These are phyloP conservation scores for Mechanitis mazaeus DNA, from an alignment of 2,888 invertebrate genomes.

Conservation along the genomic window DNA sequence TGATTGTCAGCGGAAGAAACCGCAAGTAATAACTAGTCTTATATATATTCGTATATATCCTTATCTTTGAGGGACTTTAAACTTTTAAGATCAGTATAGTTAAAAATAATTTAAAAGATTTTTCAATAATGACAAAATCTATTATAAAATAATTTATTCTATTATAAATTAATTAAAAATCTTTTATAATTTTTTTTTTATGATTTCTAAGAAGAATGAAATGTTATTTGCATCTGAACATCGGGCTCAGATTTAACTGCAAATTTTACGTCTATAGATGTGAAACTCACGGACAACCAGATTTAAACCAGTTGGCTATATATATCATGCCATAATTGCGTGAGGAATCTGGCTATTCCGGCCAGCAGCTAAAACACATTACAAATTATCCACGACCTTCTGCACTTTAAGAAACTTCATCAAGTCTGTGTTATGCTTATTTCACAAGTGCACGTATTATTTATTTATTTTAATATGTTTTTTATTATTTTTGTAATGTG, in stretches of 20 bases:
- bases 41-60: too few relatives aligned
- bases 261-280: neutral
- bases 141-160: too few relatives aligned
- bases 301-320: neutral
- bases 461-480: slow-evolving; percentile 16
- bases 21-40: too few relatives aligned
- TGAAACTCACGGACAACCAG: neutral
- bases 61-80: too few relatives aligned
- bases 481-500: slow-evolving; percentile 26
- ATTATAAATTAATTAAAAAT: too few relatives aligned
- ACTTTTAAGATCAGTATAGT: too few relatives aligned
- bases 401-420: slow-evolving; percentile 40
- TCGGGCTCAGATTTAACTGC: neutral
- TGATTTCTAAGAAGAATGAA: too few relatives aligned
- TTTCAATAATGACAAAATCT: too few relatives aligned
- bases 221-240: too few relatives aligned
- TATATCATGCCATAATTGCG: slow-evolving; percentile 17
- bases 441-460: slow-evolving; percentile 32
- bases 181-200: too few relatives aligned
- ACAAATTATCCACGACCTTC: slow-evolving; percentile 32
- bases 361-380: slow-evolving; percentile 23
- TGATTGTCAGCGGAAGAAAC: too few relatives aligned
- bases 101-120: too few relatives aligned
- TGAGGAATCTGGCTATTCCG: slow-evolving; percentile 19
- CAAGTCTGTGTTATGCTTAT: slow-evolving; percentile 41